Conservation (phyloP, 2,888 invertebrate species). For the Lepidochitona cinerea region DNA sequence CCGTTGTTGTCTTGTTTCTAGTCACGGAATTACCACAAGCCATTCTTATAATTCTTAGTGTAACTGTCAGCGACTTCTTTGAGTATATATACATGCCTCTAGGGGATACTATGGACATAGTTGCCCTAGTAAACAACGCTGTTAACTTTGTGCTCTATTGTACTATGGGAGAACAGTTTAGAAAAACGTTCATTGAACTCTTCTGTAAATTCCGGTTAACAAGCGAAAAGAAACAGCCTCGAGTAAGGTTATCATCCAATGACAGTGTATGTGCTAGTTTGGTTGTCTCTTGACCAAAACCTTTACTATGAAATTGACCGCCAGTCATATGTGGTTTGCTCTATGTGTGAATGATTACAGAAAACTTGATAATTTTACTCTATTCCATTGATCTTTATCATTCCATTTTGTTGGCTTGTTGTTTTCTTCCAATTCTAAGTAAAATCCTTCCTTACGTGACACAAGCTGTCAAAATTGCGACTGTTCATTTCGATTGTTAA, state of each 20-base stretch:
- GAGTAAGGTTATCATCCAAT: background rate
- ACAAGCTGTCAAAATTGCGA: too few relatives aligned
- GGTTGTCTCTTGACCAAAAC: background rate
- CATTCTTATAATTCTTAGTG: slow-evolving; percentile 78
- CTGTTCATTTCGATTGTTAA: too few relatives aligned
- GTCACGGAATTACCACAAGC: slow-evolving; percentile 90
- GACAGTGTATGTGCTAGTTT: background rate
- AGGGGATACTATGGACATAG: slow-evolving; percentile 87
- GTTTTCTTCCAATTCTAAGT: too few relatives aligned
- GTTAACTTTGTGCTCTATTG: slow-evolving; percentile 95
- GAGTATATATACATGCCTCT: slow-evolving; percentile 74
- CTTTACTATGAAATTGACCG: too few relatives aligned
- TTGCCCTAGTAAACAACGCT: slow-evolving; percentile 91
- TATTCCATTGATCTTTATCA: too few relatives aligned
- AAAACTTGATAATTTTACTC: too few relatives aligned
- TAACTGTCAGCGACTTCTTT: slow-evolving; percentile 78
- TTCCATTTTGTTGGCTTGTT: too few relatives aligned
- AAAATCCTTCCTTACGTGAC: too few relatives aligned
- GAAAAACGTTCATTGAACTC: slow-evolving; percentile 72
- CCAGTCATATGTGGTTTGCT: too few relatives aligned
- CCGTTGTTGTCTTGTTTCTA: slow-evolving; percentile 85
- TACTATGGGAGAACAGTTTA: slow-evolving; percentile 93
- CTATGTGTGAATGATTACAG: too few relatives aligned
- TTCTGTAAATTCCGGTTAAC: slow-evolving; percentile 8
- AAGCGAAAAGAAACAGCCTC: background rate